Percentiles rank a stretch among this genome's conserved stretches.
phyloP scores from a whole-genome alignment of 2,888 invertebrate genomes.

The Rotaria magnacalcarata region DNA sequence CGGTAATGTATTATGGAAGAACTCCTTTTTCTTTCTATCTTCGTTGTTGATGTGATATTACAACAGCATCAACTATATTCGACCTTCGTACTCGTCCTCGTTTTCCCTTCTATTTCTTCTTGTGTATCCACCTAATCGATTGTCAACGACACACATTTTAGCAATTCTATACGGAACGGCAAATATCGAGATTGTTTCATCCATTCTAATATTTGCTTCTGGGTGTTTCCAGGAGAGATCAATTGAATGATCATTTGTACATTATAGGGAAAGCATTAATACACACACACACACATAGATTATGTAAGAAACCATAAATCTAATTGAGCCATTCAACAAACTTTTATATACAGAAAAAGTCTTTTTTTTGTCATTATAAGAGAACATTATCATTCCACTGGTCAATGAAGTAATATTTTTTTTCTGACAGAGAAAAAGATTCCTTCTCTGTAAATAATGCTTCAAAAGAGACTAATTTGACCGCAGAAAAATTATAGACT shows the following conservation, averaged over 20 bases:
- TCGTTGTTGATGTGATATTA: constrained; percentile 9
- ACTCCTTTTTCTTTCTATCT: not conserved
- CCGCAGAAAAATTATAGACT: not conserved
- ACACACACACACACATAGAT: not conserved
- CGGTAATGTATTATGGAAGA: not conserved
- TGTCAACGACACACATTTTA: constrained; percentile 18
- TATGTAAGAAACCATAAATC: not conserved
- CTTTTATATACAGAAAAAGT: not conserved
- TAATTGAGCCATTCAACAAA: not conserved
- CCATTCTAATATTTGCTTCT: not conserved
- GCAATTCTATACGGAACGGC: not conserved
- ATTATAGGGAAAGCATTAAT: not conserved
- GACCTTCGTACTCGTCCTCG: constrained; percentile 19
- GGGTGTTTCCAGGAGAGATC: not conserved
- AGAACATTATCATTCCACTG: too few species aligned
- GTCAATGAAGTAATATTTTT: not conserved
- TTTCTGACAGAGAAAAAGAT: not conserved
- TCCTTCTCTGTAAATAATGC: not conserved
- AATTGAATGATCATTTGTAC: not conserved
- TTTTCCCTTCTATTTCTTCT: not conserved
- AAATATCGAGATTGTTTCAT: not conserved
- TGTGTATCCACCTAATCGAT: not conserved
- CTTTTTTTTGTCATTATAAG: too few species aligned
- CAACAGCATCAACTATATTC: not conserved
- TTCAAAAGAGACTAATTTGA: not conserved